A percentile compares a stretch with the other conserved stretches of the same genome.
phyloP scores from a whole-genome alignment of 2,113 vertebrate genomes.

The Bettongia penicillata region DNA sequence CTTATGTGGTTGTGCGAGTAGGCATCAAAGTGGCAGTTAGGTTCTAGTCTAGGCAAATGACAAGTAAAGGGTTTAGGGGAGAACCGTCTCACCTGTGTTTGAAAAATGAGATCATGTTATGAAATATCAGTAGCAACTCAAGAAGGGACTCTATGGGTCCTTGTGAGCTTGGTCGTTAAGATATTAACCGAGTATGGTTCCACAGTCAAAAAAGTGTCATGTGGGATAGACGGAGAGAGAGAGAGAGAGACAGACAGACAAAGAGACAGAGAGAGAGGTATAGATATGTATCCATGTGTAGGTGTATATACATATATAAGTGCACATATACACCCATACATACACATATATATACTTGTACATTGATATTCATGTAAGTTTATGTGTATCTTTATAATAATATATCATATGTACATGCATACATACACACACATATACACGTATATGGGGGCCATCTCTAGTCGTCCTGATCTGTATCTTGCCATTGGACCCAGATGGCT shows the following conservation, averaged over 20 bases:
- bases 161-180: neutral
- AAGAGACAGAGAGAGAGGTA: no score
- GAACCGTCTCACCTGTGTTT: neutral
- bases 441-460: no score
- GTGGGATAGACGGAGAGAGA: neutral
- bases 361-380: no score
- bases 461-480: no score
- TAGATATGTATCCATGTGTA: no score
- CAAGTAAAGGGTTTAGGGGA: neutral
- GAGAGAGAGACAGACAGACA: neutral
- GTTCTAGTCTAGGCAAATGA: neutral
- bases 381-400: no score
- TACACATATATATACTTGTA: no score
- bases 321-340: no score
- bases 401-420: no score
- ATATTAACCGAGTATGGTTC: neutral
- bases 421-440: no score
- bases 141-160: neutral
- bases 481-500: no score
- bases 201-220: neutral
- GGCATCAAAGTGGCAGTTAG: neutral
- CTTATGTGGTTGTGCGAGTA: neutral
- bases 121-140: neutral
- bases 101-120: neutral
- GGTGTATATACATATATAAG: no score